Conservation (phyloP, 2,888 invertebrate genomes). For the Noctua janthe region DNA sequence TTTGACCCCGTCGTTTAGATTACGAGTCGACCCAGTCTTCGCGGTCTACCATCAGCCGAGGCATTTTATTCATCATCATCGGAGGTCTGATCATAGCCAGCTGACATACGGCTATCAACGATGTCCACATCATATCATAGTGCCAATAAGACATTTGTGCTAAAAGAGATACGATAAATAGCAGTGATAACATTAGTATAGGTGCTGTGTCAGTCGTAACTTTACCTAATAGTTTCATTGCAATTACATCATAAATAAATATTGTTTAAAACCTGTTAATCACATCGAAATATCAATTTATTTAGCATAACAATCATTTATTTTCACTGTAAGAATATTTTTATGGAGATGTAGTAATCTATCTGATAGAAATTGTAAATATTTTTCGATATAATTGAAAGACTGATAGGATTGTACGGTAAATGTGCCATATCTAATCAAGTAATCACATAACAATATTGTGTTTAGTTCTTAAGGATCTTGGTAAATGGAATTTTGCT, state of each 20-base stretch:
- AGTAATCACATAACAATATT: constrained; percentile 58
- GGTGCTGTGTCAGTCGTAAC: constrained; percentile 51
- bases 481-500: constrained; percentile 8
- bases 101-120: constrained; percentile 76
- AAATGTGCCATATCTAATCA: constrained; percentile 87
- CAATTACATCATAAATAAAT: constrained; percentile 24
- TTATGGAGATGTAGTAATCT: constrained; percentile 57
- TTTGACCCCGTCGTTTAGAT: constrained; percentile 73
- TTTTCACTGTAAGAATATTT: constrained; percentile 59
- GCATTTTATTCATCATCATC: constrained; percentile 71
- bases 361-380: constrained; percentile 72
- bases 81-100: constrained; percentile 76
- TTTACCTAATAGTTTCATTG: constrained; percentile 37
- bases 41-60: constrained; percentile 70
- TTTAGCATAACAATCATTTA: constrained; percentile 42
- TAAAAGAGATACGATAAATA: constrained; percentile 71
- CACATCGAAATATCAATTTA: constrained; percentile 64
- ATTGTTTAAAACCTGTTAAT: constrained; percentile 54
- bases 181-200: constrained; percentile 66
- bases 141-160: constrained; percentile 81
- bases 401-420: constrained; percentile 88
- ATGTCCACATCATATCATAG: constrained; percentile 70
- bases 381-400: constrained; percentile 79
- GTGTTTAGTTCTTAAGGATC: constrained; percentile 62
- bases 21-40: constrained; percentile 88